Evolutionary conservation across 2,113 vertebrate genomes (phyloP), one percentile per base, ranked within the genome.

Genomic region (Prionailurus viverrinus): DNA sequence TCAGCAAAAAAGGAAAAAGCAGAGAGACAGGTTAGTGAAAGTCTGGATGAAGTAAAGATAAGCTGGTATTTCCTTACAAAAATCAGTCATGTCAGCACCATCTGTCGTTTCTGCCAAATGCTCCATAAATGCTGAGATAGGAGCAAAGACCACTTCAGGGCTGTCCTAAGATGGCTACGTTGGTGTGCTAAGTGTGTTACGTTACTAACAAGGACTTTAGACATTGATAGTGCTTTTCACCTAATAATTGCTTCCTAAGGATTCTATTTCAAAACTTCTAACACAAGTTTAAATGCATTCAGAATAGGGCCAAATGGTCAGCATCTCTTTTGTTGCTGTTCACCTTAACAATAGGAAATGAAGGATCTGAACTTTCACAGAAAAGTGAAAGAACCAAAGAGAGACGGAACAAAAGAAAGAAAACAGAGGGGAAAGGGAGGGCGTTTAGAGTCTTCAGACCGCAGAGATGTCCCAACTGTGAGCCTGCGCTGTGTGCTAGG

Each of bases 221-320:
- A 68, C 19, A 33, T 7, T 27, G 12, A 36, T 2, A 45, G 41
- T 66, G 69, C 63, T 53, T 83, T 51, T 66, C 1, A 45, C 18
- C 15, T 92, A 63, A 87, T 61, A 81, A 33, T 25, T 23, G 51
- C 19, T 88, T 90, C 48, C 65, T 33, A 41, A 27, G 23, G 19
- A 71, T 95, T 79, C 93, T n/a, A 68, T 66, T 86, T 90, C 19
- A 84, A 95, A 93, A 61, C 33, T 27, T 83, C 65, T 18, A 25
- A 58, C 11, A 41, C 18, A 51, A 48, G 23, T 95, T 91, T 61
- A 87, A 16, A 29, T 68, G 36, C 48, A 79, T 80, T 93, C 53
- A 91, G 48, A 79, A 96, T 13, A 39, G 36, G 5, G 78, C n/a
- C 73, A 79, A 79, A 82, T 45, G 19, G 53, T 68, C 41, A 69